Base-by-base conservation (phyloP, 2,113 vertebrate species). In the Eptatretus burgeri region DNA sequence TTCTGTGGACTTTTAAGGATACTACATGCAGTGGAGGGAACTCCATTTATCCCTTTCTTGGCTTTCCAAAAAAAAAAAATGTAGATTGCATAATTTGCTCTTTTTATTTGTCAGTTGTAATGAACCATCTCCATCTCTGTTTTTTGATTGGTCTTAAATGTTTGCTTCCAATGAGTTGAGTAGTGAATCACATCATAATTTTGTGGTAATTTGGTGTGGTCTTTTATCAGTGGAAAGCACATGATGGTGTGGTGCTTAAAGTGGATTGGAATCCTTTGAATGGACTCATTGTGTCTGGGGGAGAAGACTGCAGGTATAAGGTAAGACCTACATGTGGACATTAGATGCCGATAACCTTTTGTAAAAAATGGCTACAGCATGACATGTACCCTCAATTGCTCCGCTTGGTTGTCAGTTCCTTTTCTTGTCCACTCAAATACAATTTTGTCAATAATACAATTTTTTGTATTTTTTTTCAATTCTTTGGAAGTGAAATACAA, bases 221-320 rank as follows among this genome's bases (percentile, higher is more conserved):
- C 53, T 64, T 52, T 14, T 68, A 69, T 18, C 67, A 98, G 89
- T 98, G 87, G 89, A 98, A 88, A 72, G 89, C 81, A 69, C 89
- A 98, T 11, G 86, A 95, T 70, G 89, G 86, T 14, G 68, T 94
- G 68, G 75, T 95, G 74, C 74, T 93, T 68, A 95, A 85, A 73
- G 81, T 85, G 64, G 89, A 94, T 71, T 98, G 91, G 91, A 98
- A 88, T 68, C 80, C 83, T 18, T 80, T 98, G 62, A 93, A 84
- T 72, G 84, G 87, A 63, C 74, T 88, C 62, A 87, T 98, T 65
- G 74, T 98, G 41, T 98, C 91, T 69, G 84, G 77, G 67, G 84
- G 82, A 63, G 89, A 98, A 69, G 89, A 98, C n/a, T 94, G 89
- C 73, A 93, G 80, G 75, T 98, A 89, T 16, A 98, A 93, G 81